These are phyloP conservation scores for Chrysina gloriosa DNA, from an alignment of 2,888 invertebrate species.

Conservation along the genomic window DNA sequence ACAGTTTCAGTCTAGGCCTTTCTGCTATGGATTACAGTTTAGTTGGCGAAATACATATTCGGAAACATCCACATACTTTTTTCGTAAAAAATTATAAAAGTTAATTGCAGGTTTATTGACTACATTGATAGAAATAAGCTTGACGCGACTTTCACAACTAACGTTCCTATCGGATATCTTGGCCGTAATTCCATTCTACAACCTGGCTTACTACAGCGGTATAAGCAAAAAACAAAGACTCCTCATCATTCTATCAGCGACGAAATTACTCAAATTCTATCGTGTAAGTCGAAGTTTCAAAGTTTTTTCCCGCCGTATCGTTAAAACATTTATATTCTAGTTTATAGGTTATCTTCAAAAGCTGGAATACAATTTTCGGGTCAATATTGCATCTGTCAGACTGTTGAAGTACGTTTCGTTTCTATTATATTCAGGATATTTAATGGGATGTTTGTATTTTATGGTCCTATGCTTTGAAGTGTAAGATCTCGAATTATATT, in stretches of 20 bases:
- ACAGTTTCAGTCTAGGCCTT: no score
- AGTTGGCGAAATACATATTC: no score
- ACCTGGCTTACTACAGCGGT: slow-evolving; percentile 26
- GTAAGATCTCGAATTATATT: background rate
- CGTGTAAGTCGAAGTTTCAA: slow-evolving; percentile 30
- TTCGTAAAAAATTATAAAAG: background rate
- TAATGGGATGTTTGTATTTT: slow-evolving; percentile 48
- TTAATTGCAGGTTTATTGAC: slow-evolving; percentile 24
- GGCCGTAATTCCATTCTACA: slow-evolving; percentile 46
- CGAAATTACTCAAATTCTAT: slow-evolving; percentile 44
- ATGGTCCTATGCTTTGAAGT: slow-evolving; percentile 42
- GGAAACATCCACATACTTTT: no score
- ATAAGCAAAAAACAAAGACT: slow-evolving; percentile 27
- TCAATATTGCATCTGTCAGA: slow-evolving; percentile 48
- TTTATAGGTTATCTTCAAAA: slow-evolving; percentile 46
- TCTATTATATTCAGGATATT: slow-evolving; percentile 46
- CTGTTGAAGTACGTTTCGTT: slow-evolving; percentile 49
- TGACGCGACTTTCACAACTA: slow-evolving; percentile 43
- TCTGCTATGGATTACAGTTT: no score
- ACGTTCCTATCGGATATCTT: slow-evolving; percentile 47
- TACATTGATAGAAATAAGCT: slow-evolving; percentile 34
- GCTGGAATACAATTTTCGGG: slow-evolving; percentile 48
- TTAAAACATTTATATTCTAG: slow-evolving; percentile 39
- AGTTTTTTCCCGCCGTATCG: background rate
- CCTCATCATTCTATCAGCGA: slow-evolving; percentile 29